phyloP scores from a whole-genome alignment of 2,113 vertebrate species.

The Blennius ocellaris region DNA sequence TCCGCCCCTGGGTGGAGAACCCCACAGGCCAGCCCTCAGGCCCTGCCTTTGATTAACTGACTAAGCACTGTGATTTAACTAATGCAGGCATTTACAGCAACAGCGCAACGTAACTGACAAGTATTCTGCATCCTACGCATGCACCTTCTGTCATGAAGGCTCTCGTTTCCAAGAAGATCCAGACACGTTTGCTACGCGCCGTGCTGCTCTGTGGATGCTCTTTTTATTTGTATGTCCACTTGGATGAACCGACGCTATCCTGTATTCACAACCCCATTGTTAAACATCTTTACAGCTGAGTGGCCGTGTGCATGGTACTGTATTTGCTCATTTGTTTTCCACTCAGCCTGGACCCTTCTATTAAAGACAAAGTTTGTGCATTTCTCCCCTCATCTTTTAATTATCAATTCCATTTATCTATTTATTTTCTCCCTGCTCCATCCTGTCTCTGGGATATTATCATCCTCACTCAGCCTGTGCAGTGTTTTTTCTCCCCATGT shows the following conservation, averaged over 20 bases:
- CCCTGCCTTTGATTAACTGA: slow-evolving; percentile 49
- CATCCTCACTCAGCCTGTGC: slow-evolving; percentile 33
- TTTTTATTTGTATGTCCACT: slow-evolving; percentile 24
- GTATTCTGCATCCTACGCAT: slow-evolving; percentile 10
- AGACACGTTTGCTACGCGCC: neutral
- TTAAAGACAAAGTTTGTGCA: slow-evolving; percentile 23
- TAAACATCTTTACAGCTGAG: slow-evolving; percentile 36
- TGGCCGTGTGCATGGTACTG: neutral
- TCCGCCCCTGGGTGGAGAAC: slow-evolving; percentile 15
- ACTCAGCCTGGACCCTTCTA: slow-evolving; percentile 9
- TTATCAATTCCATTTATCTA: slow-evolving; percentile 62
- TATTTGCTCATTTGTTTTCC: slow-evolving; percentile 26
- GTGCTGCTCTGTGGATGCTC: neutral
- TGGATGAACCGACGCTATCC: neutral
- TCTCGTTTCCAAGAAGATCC: neutral
- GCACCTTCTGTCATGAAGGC: neutral
- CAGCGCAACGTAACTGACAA: slow-evolving; percentile 22
- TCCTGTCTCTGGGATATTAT: slow-evolving; percentile 31
- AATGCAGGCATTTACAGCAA: slow-evolving; percentile 49
- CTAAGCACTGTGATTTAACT: slow-evolving; percentile 55
- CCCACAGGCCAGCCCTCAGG: slow-evolving; percentile 59
- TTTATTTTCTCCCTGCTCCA: slow-evolving; percentile 17
- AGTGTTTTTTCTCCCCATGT: slow-evolving; percentile 25
- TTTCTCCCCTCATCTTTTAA: slow-evolving; percentile 42
- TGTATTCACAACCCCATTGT: neutral